Conservation (phyloP, 2,113 vertebrate species). For the Spea bombifrons region DNA sequence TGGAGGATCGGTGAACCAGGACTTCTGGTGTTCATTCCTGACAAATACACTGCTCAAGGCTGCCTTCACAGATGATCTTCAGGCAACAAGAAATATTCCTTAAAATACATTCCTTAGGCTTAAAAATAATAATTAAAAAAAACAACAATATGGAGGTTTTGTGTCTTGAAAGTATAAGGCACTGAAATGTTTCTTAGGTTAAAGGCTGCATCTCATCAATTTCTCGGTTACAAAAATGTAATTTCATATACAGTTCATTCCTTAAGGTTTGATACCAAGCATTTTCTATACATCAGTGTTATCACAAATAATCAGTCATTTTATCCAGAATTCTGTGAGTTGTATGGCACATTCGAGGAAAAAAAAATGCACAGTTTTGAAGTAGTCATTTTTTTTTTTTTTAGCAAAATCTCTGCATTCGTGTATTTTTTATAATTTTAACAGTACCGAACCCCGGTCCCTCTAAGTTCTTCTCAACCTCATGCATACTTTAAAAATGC, state of each 20-base stretch:
- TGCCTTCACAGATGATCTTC: constrained; percentile 56
- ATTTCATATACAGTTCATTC: constrained; percentile 64
- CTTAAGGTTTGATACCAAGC: constrained; percentile 73
- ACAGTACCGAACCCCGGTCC: constrained; percentile 59
- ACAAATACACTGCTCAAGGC: constrained; percentile 54
- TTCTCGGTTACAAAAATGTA: constrained; percentile 73
- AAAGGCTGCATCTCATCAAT: constrained; percentile 79
- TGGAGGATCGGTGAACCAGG: constrained; percentile 18
- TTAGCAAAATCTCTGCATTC: not conserved
- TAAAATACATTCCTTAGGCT: constrained; percentile 55
- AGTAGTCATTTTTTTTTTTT: constrained; percentile 14
- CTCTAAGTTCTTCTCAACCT: constrained; percentile 62
- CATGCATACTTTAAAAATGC: constrained; percentile 71
- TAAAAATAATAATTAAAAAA: constrained; percentile 41
- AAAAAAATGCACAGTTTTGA: constrained; percentile 56
- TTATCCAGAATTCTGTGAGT: constrained; percentile 64
- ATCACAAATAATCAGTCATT: constrained; percentile 63
- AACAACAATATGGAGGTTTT: constrained; percentile 68
- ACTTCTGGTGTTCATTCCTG: constrained; percentile 62
- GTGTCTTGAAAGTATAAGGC: constrained; percentile 77
- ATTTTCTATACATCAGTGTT: constrained; percentile 70
- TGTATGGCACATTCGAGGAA: constrained; percentile 63
- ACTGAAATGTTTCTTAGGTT: constrained; percentile 83
- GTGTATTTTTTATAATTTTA: constrained; percentile 12
- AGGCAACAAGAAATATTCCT: constrained; percentile 59